These are phyloP conservation scores for Odontesthes bonariensis DNA, from an alignment of 2,113 vertebrate genomes.

Conservation along the genomic window DNA sequence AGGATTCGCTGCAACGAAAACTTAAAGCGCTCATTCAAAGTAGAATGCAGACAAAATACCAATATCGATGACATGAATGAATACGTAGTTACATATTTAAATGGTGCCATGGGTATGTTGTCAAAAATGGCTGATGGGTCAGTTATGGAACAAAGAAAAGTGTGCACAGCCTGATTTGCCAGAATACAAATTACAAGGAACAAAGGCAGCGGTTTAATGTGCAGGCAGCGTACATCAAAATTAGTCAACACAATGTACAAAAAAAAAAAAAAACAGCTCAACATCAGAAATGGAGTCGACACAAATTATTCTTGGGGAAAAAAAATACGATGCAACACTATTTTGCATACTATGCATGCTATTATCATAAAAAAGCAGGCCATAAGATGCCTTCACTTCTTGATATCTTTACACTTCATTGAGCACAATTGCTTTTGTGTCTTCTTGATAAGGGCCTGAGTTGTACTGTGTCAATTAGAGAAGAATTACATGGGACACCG, in stretches of 20 bases:
- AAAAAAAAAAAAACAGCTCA: neutral
- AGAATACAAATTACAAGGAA: too few species aligned
- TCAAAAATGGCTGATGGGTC: too few species aligned
- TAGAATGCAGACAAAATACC: neutral
- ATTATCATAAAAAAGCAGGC: conserved; percentile 6
- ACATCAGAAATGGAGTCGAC: neutral
- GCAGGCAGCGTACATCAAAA: neutral
- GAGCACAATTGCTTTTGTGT: neutral
- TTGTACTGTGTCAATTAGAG: conserved; percentile 3
- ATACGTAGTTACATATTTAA: neutral
- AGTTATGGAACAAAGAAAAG: too few species aligned
- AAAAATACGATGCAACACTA: too few species aligned
- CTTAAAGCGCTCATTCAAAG: neutral
- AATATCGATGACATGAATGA: neutral
- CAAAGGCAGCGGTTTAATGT: neutral
- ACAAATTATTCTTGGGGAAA: neutral
- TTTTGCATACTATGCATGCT: neutral
- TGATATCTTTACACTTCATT: conserved; percentile 2
- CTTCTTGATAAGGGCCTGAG: neutral
- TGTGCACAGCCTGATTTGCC: too few species aligned
- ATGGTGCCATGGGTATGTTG: neutral
- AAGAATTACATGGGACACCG: conserved; percentile 16
- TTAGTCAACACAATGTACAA: neutral
- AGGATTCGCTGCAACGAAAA: conserved; percentile 1
- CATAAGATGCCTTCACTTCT: neutral